phyloP scores from a whole-genome alignment of 92 coral and sea anemone species.

The Hydrozoanthus gracilis region DNA sequence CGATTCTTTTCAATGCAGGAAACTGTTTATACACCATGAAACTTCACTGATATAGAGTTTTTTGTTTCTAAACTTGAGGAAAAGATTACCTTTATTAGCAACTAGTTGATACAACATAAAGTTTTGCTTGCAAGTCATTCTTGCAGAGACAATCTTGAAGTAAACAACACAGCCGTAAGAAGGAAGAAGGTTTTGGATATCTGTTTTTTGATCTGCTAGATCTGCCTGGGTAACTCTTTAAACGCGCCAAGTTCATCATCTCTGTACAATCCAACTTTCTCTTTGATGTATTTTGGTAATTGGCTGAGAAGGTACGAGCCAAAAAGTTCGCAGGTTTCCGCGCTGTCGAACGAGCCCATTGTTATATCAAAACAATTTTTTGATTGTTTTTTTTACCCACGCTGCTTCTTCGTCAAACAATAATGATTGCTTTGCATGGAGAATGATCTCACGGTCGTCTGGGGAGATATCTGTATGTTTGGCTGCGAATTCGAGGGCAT shows the following conservation, averaged over 20 bases:
- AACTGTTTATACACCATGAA: no score
- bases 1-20: no score
- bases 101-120: no score
- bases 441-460: background rate
- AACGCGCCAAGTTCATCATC: background rate
- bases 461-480: slow-evolving; percentile 5
- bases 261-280: background rate
- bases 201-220: background rate
- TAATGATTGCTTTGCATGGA: slow-evolving; percentile 16
- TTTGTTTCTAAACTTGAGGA: no score
- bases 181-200: background rate
- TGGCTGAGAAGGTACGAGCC: background rate
- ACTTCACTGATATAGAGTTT: no score
- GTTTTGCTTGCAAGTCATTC: no score
- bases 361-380: background rate
- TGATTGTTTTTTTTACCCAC: background rate
- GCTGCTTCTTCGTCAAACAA: background rate
- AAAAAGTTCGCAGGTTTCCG: no score
- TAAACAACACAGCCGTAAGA: no score
- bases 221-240: background rate
- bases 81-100: no score
- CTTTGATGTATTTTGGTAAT: background rate
- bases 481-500: slow-evolving; percentile 13
- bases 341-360: no score
- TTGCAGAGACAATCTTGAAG: no score